Percentiles rank a stretch among this genome's conserved stretches.
These are phyloP conservation scores for Orchesellides sinensis DNA, from an alignment of 2,888 invertebrate genomes.

Conservation along the genomic window DNA sequence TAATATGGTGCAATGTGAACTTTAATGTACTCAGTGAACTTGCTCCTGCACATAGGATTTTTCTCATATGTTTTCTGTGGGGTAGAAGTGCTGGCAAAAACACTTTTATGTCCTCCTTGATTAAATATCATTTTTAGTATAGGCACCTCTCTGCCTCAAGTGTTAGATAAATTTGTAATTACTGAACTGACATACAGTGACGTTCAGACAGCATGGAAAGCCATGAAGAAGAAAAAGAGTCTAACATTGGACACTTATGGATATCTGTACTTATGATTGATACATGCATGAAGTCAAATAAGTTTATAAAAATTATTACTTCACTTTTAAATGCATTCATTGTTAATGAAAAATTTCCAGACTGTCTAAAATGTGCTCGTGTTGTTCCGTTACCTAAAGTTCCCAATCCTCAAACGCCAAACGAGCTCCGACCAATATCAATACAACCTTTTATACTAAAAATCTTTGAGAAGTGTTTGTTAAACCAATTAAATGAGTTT, in stretches of 20 bases:
- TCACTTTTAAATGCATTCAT: not conserved
- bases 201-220: conserved; percentile 5
- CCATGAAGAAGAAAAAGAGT: not conserved
- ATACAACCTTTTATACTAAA: conserved; percentile 26
- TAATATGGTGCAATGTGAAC: not conserved
- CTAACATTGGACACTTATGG: not conserved
- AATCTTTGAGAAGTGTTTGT: conserved; percentile 38
- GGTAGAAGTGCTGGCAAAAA: too few species aligned
- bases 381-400: conserved; percentile 49
- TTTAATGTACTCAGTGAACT: not conserved
- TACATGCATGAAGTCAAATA: not conserved
- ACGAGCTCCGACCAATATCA: conserved; percentile 33
- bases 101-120: too few species aligned
- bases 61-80: not conserved
- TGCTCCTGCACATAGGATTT: not conserved
- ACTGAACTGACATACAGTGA: not conserved
- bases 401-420: not conserved
- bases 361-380: conserved; percentile 4
- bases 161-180: not conserved
- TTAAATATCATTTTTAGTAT: too few species aligned
- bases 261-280: conserved; percentile 6
- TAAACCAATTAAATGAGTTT: not conserved
- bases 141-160: not conserved
- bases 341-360: not conserved
- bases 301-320: not conserved